Evolutionary conservation across 2,888 invertebrate genomes (phyloP).

Genomic region (Atherix ibis): DNA sequence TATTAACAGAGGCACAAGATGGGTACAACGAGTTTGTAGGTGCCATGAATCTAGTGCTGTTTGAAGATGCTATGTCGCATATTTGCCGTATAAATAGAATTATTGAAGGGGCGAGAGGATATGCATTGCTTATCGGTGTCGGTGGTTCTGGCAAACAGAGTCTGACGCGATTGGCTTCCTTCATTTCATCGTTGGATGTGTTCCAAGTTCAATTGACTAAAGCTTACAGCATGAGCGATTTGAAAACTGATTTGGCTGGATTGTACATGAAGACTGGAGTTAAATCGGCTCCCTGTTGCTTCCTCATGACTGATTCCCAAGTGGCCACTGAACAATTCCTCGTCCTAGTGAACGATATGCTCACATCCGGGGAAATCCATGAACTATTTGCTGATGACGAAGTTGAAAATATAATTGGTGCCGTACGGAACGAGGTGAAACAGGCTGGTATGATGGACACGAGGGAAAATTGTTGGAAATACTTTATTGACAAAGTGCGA

Average conservation of each 20-base stretch:
- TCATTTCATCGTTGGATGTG: conserved; percentile 79
- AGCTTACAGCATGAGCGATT: conserved; percentile 68
- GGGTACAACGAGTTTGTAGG: conserved; percentile 81
- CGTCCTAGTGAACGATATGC: conserved; percentile 81
- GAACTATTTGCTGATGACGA: conserved; percentile 85
- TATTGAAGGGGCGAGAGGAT: conserved; percentile 79
- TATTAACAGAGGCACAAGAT: conserved; percentile 64
- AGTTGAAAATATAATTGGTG: conserved; percentile 66
- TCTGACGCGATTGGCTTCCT: conserved; percentile 72
- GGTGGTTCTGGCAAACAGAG: conserved; percentile 94
- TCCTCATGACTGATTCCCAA: conserved; percentile 89
- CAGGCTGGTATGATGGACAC: conserved; percentile 69
- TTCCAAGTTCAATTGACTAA: conserved; percentile 86
- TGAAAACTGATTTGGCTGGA: conserved; percentile 54
- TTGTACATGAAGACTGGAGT: conserved; percentile 79
- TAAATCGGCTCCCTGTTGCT: conserved; percentile 70
- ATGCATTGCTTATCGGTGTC: conserved; percentile 82
- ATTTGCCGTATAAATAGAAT: conserved; percentile 85
- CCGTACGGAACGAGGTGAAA: conserved; percentile 63
- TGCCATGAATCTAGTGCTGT: conserved; percentile 85
- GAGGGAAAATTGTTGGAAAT: conserved; percentile 88
- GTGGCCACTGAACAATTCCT: conserved; percentile 78
- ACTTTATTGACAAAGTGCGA: conserved; percentile 81
- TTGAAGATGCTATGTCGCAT: conserved; percentile 90
- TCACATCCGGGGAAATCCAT: conserved; percentile 87